Conservation (phyloP, 2,113 vertebrate species). For the Zeus faber region DNA sequence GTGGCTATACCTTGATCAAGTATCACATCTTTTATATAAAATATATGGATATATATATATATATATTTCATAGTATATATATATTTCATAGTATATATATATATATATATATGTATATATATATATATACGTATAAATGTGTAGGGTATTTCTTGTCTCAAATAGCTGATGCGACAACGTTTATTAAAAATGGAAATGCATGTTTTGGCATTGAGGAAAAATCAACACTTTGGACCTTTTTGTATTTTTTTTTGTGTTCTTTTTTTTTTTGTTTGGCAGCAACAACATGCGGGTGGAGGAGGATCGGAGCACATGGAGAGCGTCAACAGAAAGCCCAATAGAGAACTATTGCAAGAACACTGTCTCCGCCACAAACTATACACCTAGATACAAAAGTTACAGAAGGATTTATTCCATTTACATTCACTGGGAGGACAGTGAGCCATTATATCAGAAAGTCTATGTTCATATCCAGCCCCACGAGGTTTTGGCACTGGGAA, state of each 20-base stretch:
- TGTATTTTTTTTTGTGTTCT: too few relatives aligned
- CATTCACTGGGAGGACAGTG: constrained; percentile 77
- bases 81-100: constrained; percentile 2
- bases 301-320: constrained; percentile 62
- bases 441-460: constrained; percentile 70
- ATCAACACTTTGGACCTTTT: too few relatives aligned
- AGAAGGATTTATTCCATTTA: constrained; percentile 75
- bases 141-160: constrained; percentile 62
- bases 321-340: constrained; percentile 51
- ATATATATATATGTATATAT: neutral
- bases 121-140: constrained; percentile 57
- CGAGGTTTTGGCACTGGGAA: constrained; percentile 74
- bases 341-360: constrained; percentile 64
- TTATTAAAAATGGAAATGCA: constrained; percentile 63
- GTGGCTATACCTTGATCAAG: constrained; percentile 34
- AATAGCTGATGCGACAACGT: constrained; percentile 65
- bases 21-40: constrained; percentile 63
- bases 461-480: constrained; percentile 72
- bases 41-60: constrained; percentile 55
- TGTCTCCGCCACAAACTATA: constrained; percentile 74
- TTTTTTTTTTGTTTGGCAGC: constrained; percentile 50
- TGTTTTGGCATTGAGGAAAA: constrained; percentile 57
- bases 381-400: constrained; percentile 76
- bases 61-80: neutral
- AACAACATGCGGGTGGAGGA: constrained; percentile 71